Evolutionary conservation across 1,140 invertebrate species (phyloP).

Genomic region (Myzus persicae): DNA sequence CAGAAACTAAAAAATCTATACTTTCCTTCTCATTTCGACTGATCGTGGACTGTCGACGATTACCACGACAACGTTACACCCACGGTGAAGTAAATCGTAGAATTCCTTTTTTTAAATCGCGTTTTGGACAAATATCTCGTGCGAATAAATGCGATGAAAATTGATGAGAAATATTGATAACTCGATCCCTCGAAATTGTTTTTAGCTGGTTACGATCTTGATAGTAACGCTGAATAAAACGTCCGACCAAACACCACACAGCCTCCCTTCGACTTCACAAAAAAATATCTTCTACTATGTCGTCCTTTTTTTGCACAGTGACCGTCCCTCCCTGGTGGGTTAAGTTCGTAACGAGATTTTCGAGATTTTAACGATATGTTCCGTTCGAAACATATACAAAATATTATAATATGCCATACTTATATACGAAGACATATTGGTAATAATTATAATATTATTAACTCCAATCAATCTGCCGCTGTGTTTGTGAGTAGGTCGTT

Average conservation of each 20-base stretch:
- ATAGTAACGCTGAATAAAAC: neutral
- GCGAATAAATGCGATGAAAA: neutral
- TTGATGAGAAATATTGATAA: neutral
- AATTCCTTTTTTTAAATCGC: no score
- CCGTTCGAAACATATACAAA: neutral
- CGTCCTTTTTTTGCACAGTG: neutral
- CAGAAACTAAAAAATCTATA: neutral
- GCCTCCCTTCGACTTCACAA: no score
- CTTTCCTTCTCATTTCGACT: neutral
- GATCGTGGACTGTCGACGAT: no score
- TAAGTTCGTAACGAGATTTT: no score
- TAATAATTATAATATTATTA: neutral
- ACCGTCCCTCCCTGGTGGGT: no score
- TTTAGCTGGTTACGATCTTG: neutral
- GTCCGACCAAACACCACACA: no score
- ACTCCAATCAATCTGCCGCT: neutral
- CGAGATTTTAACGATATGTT: neutral
- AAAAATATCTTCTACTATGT: neutral
- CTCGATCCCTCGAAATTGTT: neutral
- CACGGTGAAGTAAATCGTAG: no score
- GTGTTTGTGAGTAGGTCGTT: neutral
- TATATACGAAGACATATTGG: neutral
- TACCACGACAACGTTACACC: no score
- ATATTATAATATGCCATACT: neutral
- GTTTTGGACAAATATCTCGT: neutral